These are phyloP conservation scores for Gracilinanus agilis DNA, from an alignment of 2,113 vertebrate genomes.

Conservation along the genomic window DNA sequence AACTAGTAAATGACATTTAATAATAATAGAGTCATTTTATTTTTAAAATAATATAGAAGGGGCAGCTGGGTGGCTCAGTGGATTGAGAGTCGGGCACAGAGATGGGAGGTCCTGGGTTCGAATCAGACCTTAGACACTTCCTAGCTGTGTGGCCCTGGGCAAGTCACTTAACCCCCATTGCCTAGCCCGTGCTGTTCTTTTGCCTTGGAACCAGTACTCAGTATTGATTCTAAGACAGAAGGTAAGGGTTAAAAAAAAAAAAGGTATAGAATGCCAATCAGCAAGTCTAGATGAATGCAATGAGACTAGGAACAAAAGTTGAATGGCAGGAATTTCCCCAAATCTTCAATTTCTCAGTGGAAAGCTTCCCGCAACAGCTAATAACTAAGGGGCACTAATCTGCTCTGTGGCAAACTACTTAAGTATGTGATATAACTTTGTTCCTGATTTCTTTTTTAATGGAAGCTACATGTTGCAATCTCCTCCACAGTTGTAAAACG, in stretches of 20 bases:
- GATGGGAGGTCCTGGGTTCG: no score
- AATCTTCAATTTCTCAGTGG: slow-evolving; percentile 80
- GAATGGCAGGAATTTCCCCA: slow-evolving; percentile 67
- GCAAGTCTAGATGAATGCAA: slow-evolving; percentile 73
- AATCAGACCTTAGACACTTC: no score
- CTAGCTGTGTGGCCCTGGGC: no score
- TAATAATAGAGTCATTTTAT: background rate
- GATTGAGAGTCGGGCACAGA: no score
- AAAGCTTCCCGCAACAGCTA: slow-evolving; percentile 82
- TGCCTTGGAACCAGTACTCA: no score
- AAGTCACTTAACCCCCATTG: no score
- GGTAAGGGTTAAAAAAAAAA: no score
- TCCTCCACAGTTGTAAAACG: slow-evolving; percentile 80
- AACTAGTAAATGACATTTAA: background rate
- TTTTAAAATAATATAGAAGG: slow-evolving; percentile 35
- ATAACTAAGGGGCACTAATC: slow-evolving; percentile 80
- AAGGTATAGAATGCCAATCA: background rate
- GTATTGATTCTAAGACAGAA: no score
- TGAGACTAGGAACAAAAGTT: slow-evolving; percentile 69
- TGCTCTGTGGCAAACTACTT: slow-evolving; percentile 77
- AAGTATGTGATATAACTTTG: slow-evolving; percentile 77
- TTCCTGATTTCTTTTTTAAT: slow-evolving; percentile 74
- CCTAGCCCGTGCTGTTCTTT: no score
- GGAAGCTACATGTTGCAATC: slow-evolving; percentile 78
- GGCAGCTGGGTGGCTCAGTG: no score